These are phyloP conservation scores for Hippocampus kuda DNA, from an alignment of 2,797 vertebrate species.

Conservation along the genomic window DNA sequence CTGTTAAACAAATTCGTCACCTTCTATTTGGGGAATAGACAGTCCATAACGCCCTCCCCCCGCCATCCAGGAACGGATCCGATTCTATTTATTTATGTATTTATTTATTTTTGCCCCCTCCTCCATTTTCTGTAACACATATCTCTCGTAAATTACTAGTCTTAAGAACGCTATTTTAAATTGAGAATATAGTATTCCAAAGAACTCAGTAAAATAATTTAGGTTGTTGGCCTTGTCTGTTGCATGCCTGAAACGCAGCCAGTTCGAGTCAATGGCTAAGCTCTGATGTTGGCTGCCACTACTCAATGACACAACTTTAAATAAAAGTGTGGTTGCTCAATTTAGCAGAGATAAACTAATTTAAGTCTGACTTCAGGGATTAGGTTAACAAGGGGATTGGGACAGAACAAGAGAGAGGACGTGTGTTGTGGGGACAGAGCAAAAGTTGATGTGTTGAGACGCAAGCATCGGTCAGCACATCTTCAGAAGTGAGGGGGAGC, in stretches of 20 bases:
- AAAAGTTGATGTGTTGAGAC: not conserved
- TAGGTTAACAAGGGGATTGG: slow-evolving; percentile 44
- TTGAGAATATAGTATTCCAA: not conserved
- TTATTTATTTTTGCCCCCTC: too few relatives aligned
- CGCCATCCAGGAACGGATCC: too few relatives aligned
- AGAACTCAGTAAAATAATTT: not conserved
- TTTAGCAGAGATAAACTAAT: slow-evolving; percentile 50
- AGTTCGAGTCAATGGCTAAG: slow-evolving; percentile 44
- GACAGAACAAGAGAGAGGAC: slow-evolving; percentile 25
- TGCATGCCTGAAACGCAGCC: slow-evolving; percentile 46
- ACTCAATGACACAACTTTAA: slow-evolving; percentile 26
- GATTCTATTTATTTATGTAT: too few relatives aligned
- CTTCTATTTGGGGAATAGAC: too few relatives aligned
- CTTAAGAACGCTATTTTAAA: not conserved
- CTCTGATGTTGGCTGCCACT: slow-evolving; percentile 26
- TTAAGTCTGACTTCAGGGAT: slow-evolving; percentile 54
- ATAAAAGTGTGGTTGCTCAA: slow-evolving; percentile 41
- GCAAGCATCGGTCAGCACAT: not conserved
- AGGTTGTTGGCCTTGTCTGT: not conserved
- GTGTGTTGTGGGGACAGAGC: slow-evolving; percentile 8
- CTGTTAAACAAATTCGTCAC: too few relatives aligned
- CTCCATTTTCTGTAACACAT: too few relatives aligned
- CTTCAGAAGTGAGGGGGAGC: not conserved
- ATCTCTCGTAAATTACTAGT: not conserved
- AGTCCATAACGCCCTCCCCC: too few relatives aligned